phyloP scores from a whole-genome alignment of 53 echinoderm and acorn worm genomes.

The Paelopatides confundens region DNA sequence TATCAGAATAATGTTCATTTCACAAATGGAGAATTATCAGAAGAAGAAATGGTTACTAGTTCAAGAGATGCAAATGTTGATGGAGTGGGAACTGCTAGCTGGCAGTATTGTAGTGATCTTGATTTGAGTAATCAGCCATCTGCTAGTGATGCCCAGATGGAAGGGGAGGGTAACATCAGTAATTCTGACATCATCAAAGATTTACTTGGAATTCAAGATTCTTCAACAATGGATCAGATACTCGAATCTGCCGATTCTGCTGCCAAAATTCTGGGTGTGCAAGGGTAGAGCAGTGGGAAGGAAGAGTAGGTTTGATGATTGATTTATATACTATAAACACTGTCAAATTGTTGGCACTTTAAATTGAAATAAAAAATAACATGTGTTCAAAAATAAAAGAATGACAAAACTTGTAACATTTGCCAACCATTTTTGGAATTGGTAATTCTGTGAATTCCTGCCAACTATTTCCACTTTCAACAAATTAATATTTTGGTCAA shows the following conservation, averaged over 20 bases:
- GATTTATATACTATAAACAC: no score
- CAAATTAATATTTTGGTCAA: no score
- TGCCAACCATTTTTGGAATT: no score
- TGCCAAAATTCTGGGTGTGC: constrained; percentile 89
- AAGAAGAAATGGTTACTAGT: neutral
- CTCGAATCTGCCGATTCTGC: constrained; percentile 96
- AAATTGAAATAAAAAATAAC: no score
- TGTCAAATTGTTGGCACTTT: no score
- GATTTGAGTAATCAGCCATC: neutral
- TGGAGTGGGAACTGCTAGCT: neutral
- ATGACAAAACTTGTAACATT: no score
- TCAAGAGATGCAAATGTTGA: neutral
- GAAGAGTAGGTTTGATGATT: neutral
- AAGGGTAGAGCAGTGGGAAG: neutral
- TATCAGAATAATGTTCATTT: neutral
- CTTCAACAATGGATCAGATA: constrained; percentile 94
- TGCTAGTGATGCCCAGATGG: neutral
- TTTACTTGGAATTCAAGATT: constrained; percentile 91
- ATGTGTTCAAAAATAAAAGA: no score
- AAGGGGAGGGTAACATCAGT: neutral
- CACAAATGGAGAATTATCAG: neutral
- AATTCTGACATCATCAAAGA: constrained; percentile 94
- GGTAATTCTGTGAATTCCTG: no score
- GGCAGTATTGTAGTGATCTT: neutral
- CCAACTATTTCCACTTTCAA: no score